phyloP scores from a whole-genome alignment of 2,888 invertebrate species.

The Sinhomidia bicolor region DNA sequence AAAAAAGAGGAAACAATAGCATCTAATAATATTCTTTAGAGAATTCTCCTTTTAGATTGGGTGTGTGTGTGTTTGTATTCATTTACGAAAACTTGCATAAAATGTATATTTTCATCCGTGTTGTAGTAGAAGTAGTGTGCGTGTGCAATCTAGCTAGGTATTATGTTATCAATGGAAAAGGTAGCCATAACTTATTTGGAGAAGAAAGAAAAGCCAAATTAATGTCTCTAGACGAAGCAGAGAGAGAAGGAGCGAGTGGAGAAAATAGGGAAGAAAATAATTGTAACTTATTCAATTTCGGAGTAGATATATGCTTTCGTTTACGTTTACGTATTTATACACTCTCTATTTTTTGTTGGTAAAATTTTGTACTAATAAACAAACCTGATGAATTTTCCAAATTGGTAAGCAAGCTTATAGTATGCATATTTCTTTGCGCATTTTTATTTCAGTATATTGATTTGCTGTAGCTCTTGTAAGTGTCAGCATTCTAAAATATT shows the following conservation, averaged over 20 bases:
- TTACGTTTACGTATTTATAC: no score
- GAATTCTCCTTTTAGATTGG: background rate
- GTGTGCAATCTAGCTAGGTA: background rate
- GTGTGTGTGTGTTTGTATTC: background rate
- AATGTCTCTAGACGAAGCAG: background rate
- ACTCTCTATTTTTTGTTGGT: no score
- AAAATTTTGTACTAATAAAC: no score
- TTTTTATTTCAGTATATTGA: no score
- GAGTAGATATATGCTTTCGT: no score
- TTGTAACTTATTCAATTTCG: background rate
- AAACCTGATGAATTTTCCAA: no score
- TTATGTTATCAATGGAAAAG: conserved; percentile 44
- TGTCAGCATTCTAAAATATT: no score
- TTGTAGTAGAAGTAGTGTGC: background rate
- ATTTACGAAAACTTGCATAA: background rate
- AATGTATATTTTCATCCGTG: background rate
- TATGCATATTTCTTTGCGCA: no score
- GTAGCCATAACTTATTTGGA: conserved; percentile 53
- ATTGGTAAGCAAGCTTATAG: no score
- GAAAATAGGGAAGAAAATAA: no score
- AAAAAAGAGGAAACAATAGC: conserved; percentile 14
- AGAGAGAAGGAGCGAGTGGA: background rate
- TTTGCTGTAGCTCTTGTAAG: no score
- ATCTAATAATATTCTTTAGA: conserved; percentile 12
- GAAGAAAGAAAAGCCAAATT: conserved; percentile 49